Evolutionary conservation across 2,888 invertebrate genomes (phyloP).

Genomic region (Maniola hyperantus): DNA sequence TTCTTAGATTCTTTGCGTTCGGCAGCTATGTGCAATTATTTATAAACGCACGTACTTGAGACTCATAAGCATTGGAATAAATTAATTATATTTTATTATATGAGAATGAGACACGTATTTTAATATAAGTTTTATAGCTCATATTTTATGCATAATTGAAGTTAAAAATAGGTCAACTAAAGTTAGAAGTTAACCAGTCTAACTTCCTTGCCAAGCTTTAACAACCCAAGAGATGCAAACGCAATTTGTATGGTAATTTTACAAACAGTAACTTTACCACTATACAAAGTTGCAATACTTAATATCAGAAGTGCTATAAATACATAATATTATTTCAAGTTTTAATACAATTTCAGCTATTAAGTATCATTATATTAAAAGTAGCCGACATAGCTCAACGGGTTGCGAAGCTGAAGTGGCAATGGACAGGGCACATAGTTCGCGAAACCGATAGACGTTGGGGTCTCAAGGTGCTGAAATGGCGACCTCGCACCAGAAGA

Average conservation of each 20-base stretch:
- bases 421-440: too few species aligned
- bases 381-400: too few species aligned
- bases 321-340: background rate
- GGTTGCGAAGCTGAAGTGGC: too few species aligned
- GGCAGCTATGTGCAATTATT: too few species aligned
- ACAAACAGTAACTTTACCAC: slow-evolving; percentile 6
- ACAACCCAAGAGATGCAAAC: slow-evolving; percentile 16
- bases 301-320: too few species aligned
- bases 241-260: slow-evolving; percentile 24
- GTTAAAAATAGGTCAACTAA: slow-evolving; percentile 4
- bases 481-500: too few species aligned
- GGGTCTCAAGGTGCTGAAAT: too few species aligned
- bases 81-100: background rate
- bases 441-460: too few species aligned
- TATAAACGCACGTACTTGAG: too few species aligned
- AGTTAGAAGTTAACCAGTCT: slow-evolving; percentile 2
- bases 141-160: slow-evolving; percentile 1
- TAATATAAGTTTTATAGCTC: background rate
- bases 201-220: slow-evolving; percentile 12
- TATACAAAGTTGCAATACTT: background rate
- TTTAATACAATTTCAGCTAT: too few species aligned
- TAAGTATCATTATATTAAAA: too few species aligned
- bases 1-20: too few species aligned
- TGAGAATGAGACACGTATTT: background rate
- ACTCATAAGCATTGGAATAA: background rate